Evolutionary conservation across 1,140 invertebrate genomes (phyloP).

Genomic region (Eumeta japonica): DNA sequence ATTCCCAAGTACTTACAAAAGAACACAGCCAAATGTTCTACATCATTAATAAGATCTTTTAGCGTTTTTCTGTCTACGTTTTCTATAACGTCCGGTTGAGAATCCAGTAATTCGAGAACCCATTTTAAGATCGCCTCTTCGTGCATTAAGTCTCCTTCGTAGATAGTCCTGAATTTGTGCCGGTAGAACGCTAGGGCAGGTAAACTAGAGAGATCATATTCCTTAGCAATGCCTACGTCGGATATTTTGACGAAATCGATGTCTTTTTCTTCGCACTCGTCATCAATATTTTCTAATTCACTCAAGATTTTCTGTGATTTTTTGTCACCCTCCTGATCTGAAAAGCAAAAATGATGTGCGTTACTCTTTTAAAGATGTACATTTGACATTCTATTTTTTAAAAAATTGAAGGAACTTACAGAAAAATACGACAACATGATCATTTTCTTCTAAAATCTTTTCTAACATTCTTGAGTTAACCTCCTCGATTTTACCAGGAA

Average conservation of each 20-base stretch:
- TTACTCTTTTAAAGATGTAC: neutral
- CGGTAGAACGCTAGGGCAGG: slow-evolving; percentile 88
- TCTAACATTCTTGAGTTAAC: slow-evolving; percentile 90
- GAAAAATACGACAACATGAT: slow-evolving; percentile 89
- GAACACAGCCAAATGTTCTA: slow-evolving; percentile 88
- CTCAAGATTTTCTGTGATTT: slow-evolving; percentile 85
- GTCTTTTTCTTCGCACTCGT: slow-evolving; percentile 88
- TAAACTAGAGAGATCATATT: slow-evolving; percentile 81
- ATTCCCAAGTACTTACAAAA: slow-evolving; percentile 91
- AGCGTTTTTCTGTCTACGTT: slow-evolving; percentile 87
- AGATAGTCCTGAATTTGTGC: slow-evolving; percentile 87
- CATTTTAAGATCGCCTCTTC: slow-evolving; percentile 88
- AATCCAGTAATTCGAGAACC: slow-evolving; percentile 82
- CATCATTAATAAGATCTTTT: slow-evolving; percentile 83
- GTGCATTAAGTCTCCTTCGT: slow-evolving; percentile 84
- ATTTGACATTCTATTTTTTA: slow-evolving; percentile 1
- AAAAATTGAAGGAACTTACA: slow-evolving; percentile 65
- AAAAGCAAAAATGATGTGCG: slow-evolving; percentile 11
- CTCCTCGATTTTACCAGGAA: slow-evolving; percentile 91
- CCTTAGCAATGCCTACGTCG: slow-evolving; percentile 82
- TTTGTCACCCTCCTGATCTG: slow-evolving; percentile 87
- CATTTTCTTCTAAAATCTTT: slow-evolving; percentile 83
- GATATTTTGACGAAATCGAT: slow-evolving; percentile 93
- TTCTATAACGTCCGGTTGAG: slow-evolving; percentile 86
- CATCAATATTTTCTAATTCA: slow-evolving; percentile 92